Conservation (phyloP, 2,888 invertebrate species). For the Hydrotaea cyrtoneurina region DNA sequence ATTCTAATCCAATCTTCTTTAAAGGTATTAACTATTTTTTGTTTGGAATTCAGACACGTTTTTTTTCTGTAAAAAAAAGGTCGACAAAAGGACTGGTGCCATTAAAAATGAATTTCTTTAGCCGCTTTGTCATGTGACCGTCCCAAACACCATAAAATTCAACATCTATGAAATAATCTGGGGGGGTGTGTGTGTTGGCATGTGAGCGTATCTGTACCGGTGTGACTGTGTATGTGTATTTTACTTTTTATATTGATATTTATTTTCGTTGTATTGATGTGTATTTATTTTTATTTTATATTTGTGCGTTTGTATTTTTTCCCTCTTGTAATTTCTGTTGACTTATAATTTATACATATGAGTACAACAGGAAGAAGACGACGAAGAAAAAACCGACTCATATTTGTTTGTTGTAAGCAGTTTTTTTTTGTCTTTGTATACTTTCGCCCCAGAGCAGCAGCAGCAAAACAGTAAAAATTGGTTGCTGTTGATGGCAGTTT, state of each 20-base stretch:
- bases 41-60: neutral
- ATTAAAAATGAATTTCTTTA: conserved; percentile 28
- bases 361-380: conserved; percentile 10
- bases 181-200: neutral
- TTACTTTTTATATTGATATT: conserved; percentile 26
- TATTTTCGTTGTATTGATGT: conserved; percentile 23
- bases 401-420: conserved; percentile 37
- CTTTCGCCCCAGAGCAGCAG: neutral
- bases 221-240: neutral
- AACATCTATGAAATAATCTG: conserved; percentile 14
- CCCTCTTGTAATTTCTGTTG: conserved; percentile 28
- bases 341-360: conserved; percentile 28
- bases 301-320: neutral
- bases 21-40: conserved; percentile 10
- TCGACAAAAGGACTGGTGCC: conserved; percentile 21
- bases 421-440: neutral
- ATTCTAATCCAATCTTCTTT: conserved; percentile 22
- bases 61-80: neutral
- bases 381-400: neutral
- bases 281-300: conserved; percentile 14
- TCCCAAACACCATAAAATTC: conserved; percentile 18
- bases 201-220: neutral
- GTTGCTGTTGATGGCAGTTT: conserved; percentile 7
- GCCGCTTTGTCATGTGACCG: neutral
- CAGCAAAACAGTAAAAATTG: neutral